Evolutionary conservation across 2,888 invertebrate genomes (phyloP).

Genomic region (Dione juno): DNA sequence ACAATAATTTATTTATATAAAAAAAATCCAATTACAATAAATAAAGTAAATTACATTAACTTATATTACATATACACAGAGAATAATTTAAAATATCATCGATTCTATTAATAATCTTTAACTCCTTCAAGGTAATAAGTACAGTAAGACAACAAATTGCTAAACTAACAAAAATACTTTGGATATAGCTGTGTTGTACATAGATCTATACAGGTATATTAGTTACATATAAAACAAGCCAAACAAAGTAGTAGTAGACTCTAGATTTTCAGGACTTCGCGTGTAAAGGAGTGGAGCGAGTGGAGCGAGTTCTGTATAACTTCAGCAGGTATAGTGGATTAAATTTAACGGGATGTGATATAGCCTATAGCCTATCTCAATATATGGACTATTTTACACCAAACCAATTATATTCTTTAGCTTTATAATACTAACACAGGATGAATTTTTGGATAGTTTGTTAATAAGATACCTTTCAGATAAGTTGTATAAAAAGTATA

Average conservation of each 20-base stretch:
- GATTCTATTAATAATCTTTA: slow-evolving; percentile 34
- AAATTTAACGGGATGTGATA: no score
- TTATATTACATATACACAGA: slow-evolving; percentile 35
- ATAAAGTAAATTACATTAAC: slow-evolving; percentile 37
- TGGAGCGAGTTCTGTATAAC: no score
- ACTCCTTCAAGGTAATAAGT: slow-evolving; percentile 45
- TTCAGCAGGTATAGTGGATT: no score
- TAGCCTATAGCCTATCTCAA: no score
- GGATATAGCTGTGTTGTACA: slow-evolving; percentile 58
- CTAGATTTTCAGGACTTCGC: no score
- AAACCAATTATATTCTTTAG: no score
- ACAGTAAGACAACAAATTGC: slow-evolving; percentile 27
- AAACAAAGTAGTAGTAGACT: neutral
- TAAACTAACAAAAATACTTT: slow-evolving; percentile 58
- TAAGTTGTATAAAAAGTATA: no score
- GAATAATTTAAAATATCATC: slow-evolving; percentile 31
- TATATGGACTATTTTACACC: no score
- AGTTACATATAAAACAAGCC: slow-evolving; percentile 11
- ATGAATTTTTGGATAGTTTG: no score
- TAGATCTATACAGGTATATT: slow-evolving; percentile 17
- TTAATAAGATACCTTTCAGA: no score
- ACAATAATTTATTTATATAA: slow-evolving; percentile 40
- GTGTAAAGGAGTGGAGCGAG: no score
- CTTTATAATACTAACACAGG: no score
- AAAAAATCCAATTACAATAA: slow-evolving; percentile 39